Base-by-base conservation (phyloP, 1,140 invertebrate genomes). In the Drosophila tropicalis region DNA sequence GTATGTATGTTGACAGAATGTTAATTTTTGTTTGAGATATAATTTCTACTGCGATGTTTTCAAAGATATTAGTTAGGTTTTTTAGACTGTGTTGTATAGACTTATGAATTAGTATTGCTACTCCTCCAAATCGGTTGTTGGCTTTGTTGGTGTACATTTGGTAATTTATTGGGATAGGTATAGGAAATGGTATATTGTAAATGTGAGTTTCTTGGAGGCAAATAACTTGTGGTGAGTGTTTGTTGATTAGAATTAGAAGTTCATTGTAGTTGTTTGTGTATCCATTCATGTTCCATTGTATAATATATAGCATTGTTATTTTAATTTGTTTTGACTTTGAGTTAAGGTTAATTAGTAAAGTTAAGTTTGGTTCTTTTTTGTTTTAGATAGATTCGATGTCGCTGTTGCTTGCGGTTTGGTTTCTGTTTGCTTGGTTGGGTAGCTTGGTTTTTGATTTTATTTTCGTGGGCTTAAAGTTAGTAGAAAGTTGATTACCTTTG, bases 301-400 rank as follows among this genome's bases (percentile, higher is more conserved):
- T n/a, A 36, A 36, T 13, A 44, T 44, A 17, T 44, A 44, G 40
- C 40, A 44, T 17, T 15, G 40, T 44, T 44, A 44, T 44, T 44
- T 44, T 44, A 44, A 36, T 44, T 44, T 44, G 40, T 44, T 44
- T 44, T 44, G n/a, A 44, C 40, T 44, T 44, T 44, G 40, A 44
- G n/a, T 44, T n/a, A 44, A 44, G 40, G 40, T 5, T 44, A 6
- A 17, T 3, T 44, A 44, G 41, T 47, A 9, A 47, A 47, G 41
- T 47, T 17, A 17, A 6, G 41, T 47, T 19, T 39, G 12, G 2
- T 39, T 39, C 36, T 39, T 7, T 47, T 47, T 47, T 47, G n/a
- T 47, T 17, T 47, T 47, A 47, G 41, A 19, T 47, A 7, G 41
- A 47, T 47, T 47, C 15, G 41, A 19, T 47, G 5, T 47, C 41